Evolutionary conservation across 2,113 vertebrate species (phyloP).

Genomic region (Ceratotherium simum): DNA sequence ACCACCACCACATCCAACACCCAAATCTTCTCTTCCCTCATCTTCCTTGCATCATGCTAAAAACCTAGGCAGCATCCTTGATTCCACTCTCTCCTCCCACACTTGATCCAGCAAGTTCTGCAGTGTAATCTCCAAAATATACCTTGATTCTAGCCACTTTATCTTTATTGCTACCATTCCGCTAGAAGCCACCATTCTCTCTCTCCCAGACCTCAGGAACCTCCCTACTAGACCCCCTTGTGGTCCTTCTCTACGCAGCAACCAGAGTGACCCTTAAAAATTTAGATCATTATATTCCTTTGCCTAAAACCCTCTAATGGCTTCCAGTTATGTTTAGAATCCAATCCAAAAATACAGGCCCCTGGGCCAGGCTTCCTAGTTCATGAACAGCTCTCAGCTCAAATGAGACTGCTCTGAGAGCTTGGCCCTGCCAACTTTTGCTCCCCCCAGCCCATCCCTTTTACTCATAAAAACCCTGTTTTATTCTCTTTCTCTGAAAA

Average conservation of each 20-base stretch:
- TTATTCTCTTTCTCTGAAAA: not conserved
- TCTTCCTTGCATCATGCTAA: not conserved
- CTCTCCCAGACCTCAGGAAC: not conserved
- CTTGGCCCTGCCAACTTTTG: not conserved
- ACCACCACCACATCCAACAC: not conserved
- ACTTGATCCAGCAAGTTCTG: not conserved
- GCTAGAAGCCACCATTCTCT: not conserved
- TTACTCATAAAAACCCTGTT: not conserved
- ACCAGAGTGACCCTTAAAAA: constrained; percentile 18
- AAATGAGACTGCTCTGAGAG: not conserved
- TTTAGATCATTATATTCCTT: not conserved
- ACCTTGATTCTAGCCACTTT: not conserved
- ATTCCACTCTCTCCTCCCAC: not conserved
- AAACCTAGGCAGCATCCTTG: not conserved
- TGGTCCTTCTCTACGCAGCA: not conserved
- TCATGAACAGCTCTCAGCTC: not conserved
- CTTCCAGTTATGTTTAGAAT: not conserved
- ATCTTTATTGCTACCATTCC: not conserved
- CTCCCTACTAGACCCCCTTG: not conserved
- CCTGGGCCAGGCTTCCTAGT: not conserved
- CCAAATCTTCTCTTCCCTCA: not conserved
- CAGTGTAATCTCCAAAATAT: not conserved
- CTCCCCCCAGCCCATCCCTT: no score
- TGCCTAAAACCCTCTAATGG: not conserved
- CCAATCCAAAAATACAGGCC: not conserved